Evolutionary conservation across 2,797 vertebrate species (phyloP), one percentile per base, ranked within the genome.

Genomic region (Gymnoscopelus microlampas): DNA sequence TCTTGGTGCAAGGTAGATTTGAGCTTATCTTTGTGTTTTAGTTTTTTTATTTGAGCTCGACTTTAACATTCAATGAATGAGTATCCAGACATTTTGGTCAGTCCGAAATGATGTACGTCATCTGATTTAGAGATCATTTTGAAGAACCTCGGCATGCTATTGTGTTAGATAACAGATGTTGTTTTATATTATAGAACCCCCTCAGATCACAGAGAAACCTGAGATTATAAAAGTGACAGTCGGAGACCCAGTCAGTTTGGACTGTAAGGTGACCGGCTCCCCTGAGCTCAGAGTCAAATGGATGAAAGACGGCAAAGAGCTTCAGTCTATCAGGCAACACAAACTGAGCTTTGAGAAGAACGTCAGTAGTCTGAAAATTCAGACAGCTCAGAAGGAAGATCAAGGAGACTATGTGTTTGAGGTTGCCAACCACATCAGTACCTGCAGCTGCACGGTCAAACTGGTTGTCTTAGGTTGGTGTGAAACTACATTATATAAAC

Each of bases 351-450:
- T 98, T 92, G 95, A 96, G 84, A 96, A 96, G 74, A 97, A 96
- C 15, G 85, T 97, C 78, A 97, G 97, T 91, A 95, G 95, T 87
- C 93, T 99, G 85, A 97, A 95, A 85, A 95, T 99, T 79, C 96
- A 96, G 80, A 94, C 95, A 0, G 95, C 94, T 15, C 95, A 96
- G 76, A 96, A 89, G 78, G 95, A 96, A 24, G 96, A 98, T 57
- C 95, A 94, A 66, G 98, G 98, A 66, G 94, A 95, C 29, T 99
- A 98, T 73, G 86, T 92, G 49, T 96, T 98, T 85, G 96, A 98
- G 76, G 97, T 98, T 80, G 93, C 95, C 78, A 99, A 99, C 84
- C 95, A 98, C 88, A 98, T 98, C 47, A 97, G 97, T 85, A 94
- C 92, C 90, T 96, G 95, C 77, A 94, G 91, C 83, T 99, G 98